A percentile compares a stretch with the other conserved stretches of the same genome.
phyloP scores from a whole-genome alignment of 2,888 invertebrate genomes.

The Diogma glabrata region DNA sequence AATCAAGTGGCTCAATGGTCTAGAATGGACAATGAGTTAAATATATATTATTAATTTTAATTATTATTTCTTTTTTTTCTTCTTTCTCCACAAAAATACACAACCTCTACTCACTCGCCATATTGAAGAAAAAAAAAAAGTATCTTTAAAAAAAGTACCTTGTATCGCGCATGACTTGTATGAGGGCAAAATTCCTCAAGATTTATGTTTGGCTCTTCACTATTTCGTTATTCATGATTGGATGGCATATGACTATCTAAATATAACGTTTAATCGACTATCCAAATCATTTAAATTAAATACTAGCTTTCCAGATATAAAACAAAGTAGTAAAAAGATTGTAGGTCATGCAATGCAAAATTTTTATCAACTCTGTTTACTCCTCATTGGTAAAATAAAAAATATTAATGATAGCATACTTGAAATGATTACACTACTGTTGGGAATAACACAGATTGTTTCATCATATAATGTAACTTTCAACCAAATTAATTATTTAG shows the following conservation, averaged over 20 bases:
- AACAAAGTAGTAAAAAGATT: neutral
- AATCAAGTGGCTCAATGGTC: too few relatives aligned
- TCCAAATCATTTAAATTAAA: neutral
- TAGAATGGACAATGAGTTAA: too few relatives aligned
- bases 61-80: too few relatives aligned
- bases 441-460: neutral
- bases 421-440: neutral
- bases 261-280: neutral
- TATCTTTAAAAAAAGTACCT: neutral
- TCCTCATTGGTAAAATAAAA: neutral
- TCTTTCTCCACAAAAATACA: too few relatives aligned
- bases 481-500: neutral
- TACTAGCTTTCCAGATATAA: too few relatives aligned
- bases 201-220: neutral
- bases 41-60: too few relatives aligned
- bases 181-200: neutral
- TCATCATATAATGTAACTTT: neutral
- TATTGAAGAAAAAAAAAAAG: neutral
- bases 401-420: neutral
- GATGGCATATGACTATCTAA: neutral
- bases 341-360: neutral
- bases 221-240: neutral
- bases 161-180: neutral
- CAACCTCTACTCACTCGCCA: too few relatives aligned
- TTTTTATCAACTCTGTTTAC: neutral